Percentiles rank a stretch among this genome's conserved stretches.
These are phyloP conservation scores for Chaetodon trifasciatus DNA, from an alignment of 2,797 vertebrate species.

Conservation along the genomic window DNA sequence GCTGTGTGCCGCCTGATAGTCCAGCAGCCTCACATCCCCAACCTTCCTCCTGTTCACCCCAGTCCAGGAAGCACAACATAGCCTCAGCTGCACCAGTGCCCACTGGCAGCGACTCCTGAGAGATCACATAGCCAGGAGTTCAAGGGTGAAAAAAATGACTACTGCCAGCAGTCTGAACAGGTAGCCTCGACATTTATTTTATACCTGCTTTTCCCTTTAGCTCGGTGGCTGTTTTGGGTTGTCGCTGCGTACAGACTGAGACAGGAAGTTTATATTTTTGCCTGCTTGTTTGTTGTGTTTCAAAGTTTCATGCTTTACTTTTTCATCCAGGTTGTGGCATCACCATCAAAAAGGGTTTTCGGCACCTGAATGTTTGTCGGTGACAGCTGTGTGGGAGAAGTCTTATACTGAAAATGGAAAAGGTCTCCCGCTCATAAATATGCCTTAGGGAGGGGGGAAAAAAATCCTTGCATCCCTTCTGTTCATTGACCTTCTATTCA, in stretches of 20 bases:
- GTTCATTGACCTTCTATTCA: slow-evolving; percentile 38
- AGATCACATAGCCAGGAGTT: slow-evolving; percentile 66
- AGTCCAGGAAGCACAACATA: slow-evolving; percentile 68
- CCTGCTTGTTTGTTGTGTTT: slow-evolving; percentile 34
- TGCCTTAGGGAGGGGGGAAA: neutral
- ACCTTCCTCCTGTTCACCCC: slow-evolving; percentile 52
- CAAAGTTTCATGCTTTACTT: slow-evolving; percentile 21
- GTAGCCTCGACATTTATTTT: slow-evolving; percentile 26
- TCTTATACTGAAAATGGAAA: slow-evolving; percentile 33
- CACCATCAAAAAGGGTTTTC: slow-evolving; percentile 34
- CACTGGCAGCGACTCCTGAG: slow-evolving; percentile 62
- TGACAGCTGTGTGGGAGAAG: slow-evolving; percentile 39
- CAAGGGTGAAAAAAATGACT: slow-evolving; percentile 57
- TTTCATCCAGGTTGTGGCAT: slow-evolving; percentile 33
- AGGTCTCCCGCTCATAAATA: slow-evolving; percentile 37
- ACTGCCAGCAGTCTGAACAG: slow-evolving; percentile 31
- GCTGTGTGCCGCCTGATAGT: slow-evolving; percentile 79
- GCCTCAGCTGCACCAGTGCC: slow-evolving; percentile 49
- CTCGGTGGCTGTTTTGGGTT: slow-evolving; percentile 13
- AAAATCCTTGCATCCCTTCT: neutral
- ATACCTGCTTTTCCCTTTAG: slow-evolving; percentile 12
- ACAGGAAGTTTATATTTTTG: slow-evolving; percentile 7
- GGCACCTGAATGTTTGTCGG: slow-evolving; percentile 20
- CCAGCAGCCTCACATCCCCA: slow-evolving; percentile 62
- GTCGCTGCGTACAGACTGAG: neutral